Conservation (phyloP, 2,797 vertebrate species). For the Sphaeramia orbicularis region DNA sequence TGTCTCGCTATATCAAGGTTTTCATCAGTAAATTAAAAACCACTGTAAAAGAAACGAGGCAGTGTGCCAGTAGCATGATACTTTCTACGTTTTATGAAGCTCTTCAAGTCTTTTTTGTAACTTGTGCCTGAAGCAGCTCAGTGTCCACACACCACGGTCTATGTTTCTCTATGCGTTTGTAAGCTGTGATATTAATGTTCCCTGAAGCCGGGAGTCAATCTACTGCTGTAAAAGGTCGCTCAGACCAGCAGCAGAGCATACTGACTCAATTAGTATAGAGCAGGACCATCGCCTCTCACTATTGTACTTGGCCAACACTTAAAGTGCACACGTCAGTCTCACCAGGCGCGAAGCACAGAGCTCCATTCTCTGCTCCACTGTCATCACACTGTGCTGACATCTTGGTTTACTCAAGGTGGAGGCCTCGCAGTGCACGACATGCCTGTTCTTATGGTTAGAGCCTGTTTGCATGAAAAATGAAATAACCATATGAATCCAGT, state of each 20-base stretch:
- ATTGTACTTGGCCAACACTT: constrained; percentile 81
- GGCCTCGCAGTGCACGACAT: constrained; percentile 37
- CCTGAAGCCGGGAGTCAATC: constrained; percentile 70
- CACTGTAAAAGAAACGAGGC: not conserved
- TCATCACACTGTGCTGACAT: constrained; percentile 68
- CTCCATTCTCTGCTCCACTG: constrained; percentile 72
- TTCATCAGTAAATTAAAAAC: constrained; percentile 2
- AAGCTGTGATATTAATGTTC: constrained; percentile 72
- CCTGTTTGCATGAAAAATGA: constrained; percentile 17
- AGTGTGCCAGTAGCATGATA: not conserved
- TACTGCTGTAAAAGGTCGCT: constrained; percentile 67
- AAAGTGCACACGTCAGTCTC: constrained; percentile 76
- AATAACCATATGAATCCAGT: not conserved
- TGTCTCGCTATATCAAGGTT: not conserved
- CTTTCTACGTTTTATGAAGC: not conserved
- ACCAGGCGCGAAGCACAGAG: constrained; percentile 71
- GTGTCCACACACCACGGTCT: constrained; percentile 20
- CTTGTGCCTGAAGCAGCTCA: constrained; percentile 16
- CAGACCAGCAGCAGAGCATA: constrained; percentile 72
- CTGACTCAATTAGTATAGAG: constrained; percentile 83
- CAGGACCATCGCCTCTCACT: constrained; percentile 71
- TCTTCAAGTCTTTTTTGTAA: constrained; percentile 70
- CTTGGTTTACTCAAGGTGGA: constrained; percentile 79
- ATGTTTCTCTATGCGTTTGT: constrained; percentile 41
- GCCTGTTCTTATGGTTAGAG: constrained; percentile 25